Evolutionary conservation across 2,797 vertebrate genomes (phyloP).

Genomic region (Strix occidentalis): DNA sequence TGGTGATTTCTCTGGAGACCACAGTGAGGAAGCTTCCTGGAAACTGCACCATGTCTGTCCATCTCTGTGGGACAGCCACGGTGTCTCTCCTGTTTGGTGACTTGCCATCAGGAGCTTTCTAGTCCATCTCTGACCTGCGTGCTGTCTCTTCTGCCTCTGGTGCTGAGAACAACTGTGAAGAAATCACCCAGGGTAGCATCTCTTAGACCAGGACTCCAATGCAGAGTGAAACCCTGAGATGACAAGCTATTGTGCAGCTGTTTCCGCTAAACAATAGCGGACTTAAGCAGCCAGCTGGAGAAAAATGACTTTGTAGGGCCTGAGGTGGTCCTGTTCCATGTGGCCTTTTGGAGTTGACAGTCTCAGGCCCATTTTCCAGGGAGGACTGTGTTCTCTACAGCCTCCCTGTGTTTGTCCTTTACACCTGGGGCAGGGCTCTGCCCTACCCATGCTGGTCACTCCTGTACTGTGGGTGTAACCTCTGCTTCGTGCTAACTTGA

Average conservation of each 20-base stretch:
- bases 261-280: not conserved
- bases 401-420: not conserved
- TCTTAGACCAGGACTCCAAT: conserved; percentile 62
- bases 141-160: conserved; percentile 77
- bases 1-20: not conserved
- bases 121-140: conserved; percentile 72
- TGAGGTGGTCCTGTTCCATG: not conserved
- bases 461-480: not conserved
- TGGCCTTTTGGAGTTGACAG: not conserved
- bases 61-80: not conserved
- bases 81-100: too few relatives aligned
- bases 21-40: not conserved
- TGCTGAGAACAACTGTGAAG: conserved; percentile 72
- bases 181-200: conserved; percentile 65
- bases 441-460: not conserved
- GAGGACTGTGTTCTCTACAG: not conserved
- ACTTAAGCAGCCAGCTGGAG: not conserved
- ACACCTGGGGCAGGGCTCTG: not conserved
- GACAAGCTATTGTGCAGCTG: not conserved
- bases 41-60: not conserved
- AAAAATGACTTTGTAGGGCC: not conserved
- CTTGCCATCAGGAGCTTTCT: conserved; percentile 70
- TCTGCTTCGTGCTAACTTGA: not conserved
- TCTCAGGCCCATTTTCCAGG: not conserved
- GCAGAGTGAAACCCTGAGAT: conserved; percentile 39